Evolutionary conservation across 35 echinoderm and acorn worm species (phyloP), one percentile per base, ranked within the genome.

Genomic region (Chiridota heheva): DNA sequence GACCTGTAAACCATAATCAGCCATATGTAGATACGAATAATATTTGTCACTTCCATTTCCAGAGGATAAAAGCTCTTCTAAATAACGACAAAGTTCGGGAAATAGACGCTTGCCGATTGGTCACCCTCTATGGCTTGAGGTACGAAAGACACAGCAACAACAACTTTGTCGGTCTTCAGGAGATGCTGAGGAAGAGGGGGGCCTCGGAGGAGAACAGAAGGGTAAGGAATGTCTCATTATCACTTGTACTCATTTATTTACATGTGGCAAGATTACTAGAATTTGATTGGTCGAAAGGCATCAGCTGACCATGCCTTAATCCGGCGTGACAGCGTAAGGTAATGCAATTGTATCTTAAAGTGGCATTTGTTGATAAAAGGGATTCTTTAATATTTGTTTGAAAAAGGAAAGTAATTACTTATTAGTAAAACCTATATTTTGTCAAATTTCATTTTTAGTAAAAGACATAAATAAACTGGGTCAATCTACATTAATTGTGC

Each of bases 141-240:
- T 91, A 98, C 37, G 95, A 98, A 63, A 83, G 85, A 8, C 95
- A 98, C 66, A 91, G 84, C 56, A 98, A 98, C 70, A 98, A 91
- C 66, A 86, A 98, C 81, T 88, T 88, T 75, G 89, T 91, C 8
- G 89, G 84, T 4, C 77, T 98, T 40, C 61, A 88, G 81, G 73
- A 88, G 37, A 37, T 48, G 20, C 69, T 98, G 65, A 78, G 67
- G 25, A 84, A 67, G 34, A 76, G 69, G 46, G 95, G 89, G 48
- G 85, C 86, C 44, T 77, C 39, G 41, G 89, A 91, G 12, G 86
- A 88, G 44, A 63, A 98, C 38, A 92, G 84, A 35, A 81, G 44
- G 81, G 92, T 95, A 42, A 66, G 76, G 31, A 35, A 69, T 36
- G 1, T 17, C 31, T 20, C 25, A 40, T 69, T 69, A 30, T 17